Base-by-base conservation (phyloP, 2,113 vertebrate genomes). In the Illadopsis cleaveri region DNA sequence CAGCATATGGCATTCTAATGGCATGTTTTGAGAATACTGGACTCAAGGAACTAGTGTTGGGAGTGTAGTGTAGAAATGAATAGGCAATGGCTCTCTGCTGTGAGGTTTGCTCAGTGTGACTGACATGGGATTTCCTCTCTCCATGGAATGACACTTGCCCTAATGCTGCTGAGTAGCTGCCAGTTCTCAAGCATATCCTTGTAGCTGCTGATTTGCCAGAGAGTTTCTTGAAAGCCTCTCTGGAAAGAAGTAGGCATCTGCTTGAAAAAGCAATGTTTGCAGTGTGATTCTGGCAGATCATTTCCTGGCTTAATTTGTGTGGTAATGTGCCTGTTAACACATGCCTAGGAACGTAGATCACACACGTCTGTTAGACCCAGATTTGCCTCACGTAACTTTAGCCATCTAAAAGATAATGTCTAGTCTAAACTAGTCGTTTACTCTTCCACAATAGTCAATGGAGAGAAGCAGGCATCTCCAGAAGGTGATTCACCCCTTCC, bases 171-270 rank as follows among this genome's bases (percentile, higher is more conserved):
- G 85, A 92, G 71, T 64, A 64, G 88, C 93, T 92, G 96, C 93
- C 94, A 96, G 90, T 91, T 96, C 93, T 96, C 89, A 96, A 83
- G 90, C 79, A 78, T 93, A 88, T 94, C 76, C 69, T 93, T 92
- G 88, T 71, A 93, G 88, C 64, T 93, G 93, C 85, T 92, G 79
- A 84, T 94, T 86, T 96, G 96, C 93, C 95, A 95, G 89, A 93
- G 92, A 93, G 76, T 93, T 93, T 97, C 96, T 96, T 96, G 96
- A 97, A 96, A 97, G 79, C 64, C 79, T 96, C 93, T 96, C 90
- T 95, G 94, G 93, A 97, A 96, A 96, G 94, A 94, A 96, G 96
- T 95, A 94, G 96, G 96, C 94, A 96, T 95, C 94, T 93, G 92
- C 94, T 94, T 91, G 93, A 96, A 96, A 96, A 93, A 96, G 95